A percentile compares a stretch with the other conserved stretches of the same genome.
Evolutionary conservation across 2,113 vertebrate species (phyloP).

Genomic region (human): DNA sequence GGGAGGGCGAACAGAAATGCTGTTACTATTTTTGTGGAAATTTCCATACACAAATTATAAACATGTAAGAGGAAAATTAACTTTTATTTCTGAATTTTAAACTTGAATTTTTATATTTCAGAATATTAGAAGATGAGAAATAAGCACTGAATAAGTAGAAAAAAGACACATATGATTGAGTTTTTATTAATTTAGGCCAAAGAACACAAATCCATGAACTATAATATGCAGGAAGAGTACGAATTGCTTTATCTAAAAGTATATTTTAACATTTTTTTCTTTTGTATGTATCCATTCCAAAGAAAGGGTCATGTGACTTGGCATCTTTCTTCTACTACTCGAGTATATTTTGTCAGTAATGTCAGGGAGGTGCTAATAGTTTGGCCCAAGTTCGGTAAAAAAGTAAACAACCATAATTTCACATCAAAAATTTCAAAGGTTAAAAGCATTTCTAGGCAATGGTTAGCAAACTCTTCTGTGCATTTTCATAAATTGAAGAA

Average conservation of each 20-base stretch:
- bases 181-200: neutral
- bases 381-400: neutral
- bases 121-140: neutral
- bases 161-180: neutral
- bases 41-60: neutral
- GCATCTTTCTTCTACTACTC: neutral
- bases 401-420: neutral
- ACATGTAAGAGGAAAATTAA: neutral
- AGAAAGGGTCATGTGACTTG: neutral
- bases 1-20: too few relatives aligned
- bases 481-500: neutral
- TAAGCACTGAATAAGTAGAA: neutral
- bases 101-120: neutral
- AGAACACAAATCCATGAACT: neutral
- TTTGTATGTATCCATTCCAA: neutral
- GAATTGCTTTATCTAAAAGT: neutral
- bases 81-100: neutral
- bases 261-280: neutral
- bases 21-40: neutral
- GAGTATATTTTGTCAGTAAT: neutral
- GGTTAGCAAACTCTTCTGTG: neutral
- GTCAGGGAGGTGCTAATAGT: neutral
- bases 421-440: neutral
- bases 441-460: neutral
- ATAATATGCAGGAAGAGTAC: neutral